Conservation (phyloP, 2,888 invertebrate species). For the Clanis bilineata region DNA sequence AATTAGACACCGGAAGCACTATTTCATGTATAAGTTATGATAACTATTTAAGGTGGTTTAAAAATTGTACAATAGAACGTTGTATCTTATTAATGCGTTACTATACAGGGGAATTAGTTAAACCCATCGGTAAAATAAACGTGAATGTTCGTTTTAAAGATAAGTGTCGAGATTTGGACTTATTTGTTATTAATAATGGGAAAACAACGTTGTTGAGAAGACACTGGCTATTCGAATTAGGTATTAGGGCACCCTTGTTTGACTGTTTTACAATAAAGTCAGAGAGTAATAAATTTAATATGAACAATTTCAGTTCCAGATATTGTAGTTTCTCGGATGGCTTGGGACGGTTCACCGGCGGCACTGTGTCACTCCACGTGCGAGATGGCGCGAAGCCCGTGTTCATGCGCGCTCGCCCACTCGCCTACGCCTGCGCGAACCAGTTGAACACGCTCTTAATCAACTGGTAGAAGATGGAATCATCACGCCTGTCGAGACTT, state of each 20-base stretch:
- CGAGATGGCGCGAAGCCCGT: slow-evolving; percentile 22
- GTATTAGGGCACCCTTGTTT: not conserved
- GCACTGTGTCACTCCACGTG: slow-evolving; percentile 19
- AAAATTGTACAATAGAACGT: no score
- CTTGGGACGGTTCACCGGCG: slow-evolving; percentile 34
- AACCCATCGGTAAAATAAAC: no score
- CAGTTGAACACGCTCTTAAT: slow-evolving; percentile 27
- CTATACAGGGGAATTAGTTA: no score
- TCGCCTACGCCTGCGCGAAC: slow-evolving; percentile 27
- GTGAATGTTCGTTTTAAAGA: not conserved
- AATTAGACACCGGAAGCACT: no score
- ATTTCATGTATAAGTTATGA: no score
- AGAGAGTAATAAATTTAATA: slow-evolving; percentile 3
- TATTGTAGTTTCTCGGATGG: slow-evolving; percentile 32
- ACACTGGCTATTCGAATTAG: slow-evolving; percentile 27
- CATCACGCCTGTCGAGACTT: slow-evolving; percentile 29
- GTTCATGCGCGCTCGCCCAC: slow-evolving; percentile 24
- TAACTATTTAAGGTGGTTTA: no score
- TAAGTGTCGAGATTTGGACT: not conserved
- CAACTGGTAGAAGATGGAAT: slow-evolving; percentile 27
- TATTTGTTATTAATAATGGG: not conserved
- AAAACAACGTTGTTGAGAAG: slow-evolving; percentile 21
- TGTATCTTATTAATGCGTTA: no score
- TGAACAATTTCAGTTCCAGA: slow-evolving; percentile 24
- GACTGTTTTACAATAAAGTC: not conserved